phyloP scores from a whole-genome alignment of 92 coral and sea anemone genomes.

The Epizoanthus illoricatus region DNA sequence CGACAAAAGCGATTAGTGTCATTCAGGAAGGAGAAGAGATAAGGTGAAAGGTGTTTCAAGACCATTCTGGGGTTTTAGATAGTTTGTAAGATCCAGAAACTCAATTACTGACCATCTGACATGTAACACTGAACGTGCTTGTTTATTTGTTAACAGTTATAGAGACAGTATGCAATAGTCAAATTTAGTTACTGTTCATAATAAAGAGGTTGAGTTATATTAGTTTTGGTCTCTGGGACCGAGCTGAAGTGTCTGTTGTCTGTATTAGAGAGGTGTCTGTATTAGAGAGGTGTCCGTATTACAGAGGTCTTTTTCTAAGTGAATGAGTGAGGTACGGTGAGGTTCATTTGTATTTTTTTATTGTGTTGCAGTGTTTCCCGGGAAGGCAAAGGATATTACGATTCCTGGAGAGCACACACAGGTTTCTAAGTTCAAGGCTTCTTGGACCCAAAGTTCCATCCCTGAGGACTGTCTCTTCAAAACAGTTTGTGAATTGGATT shows the following conservation, averaged over 20 bases:
- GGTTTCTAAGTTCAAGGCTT: constrained; percentile 40
- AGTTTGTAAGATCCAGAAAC: too few species aligned
- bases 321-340: background rate
- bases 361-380: constrained; percentile 80
- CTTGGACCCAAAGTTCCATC: constrained; percentile 43
- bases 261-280: background rate
- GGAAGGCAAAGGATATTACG: constrained; percentile 58
- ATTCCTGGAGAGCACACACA: constrained; percentile 51
- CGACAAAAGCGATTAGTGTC: background rate
- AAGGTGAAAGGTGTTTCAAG: too few species aligned
- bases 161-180: too few species aligned
- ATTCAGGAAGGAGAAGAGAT: background rate
- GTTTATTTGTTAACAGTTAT: too few species aligned
- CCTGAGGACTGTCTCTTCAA: constrained; percentile 8
- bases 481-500: constrained; percentile 14
- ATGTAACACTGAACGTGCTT: too few species aligned
- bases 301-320: too few species aligned
- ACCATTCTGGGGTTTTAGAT: too few species aligned
- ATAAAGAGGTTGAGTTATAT: too few species aligned
- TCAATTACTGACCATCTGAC: too few species aligned
- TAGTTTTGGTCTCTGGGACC: too few species aligned
- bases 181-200: too few species aligned
- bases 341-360: background rate
- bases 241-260: background rate
- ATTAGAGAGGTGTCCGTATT: too few species aligned